Evolutionary conservation across 2,113 vertebrate species (phyloP).

Genomic region (Geococcyx californianus): DNA sequence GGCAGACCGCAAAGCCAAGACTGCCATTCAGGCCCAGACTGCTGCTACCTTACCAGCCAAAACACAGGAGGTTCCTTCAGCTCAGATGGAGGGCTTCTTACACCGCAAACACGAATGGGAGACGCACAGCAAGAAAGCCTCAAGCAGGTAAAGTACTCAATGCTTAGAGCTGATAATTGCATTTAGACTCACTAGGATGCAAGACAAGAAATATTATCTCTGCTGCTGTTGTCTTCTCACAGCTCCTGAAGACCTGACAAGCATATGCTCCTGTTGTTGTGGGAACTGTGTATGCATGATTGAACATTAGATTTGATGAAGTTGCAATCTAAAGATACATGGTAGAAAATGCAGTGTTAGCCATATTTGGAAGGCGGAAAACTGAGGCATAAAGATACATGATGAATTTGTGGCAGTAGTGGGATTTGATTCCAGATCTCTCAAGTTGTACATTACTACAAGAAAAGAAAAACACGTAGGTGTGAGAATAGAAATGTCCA

Average conservation of each 20-base stretch:
- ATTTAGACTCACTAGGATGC: background rate
- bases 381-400: background rate
- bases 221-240: background rate
- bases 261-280: background rate
- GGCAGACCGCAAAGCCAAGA: constrained; percentile 83
- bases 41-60: constrained; percentile 87
- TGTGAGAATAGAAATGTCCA: constrained; percentile 33
- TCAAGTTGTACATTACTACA: background rate
- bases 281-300: background rate
- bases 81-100: constrained; percentile 89
- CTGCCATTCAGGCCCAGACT: constrained; percentile 81
- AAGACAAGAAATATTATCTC: background rate
- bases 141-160: constrained; percentile 82
- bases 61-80: constrained; percentile 81
- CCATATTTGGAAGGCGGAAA: background rate
- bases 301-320: background rate
- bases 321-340: background rate
- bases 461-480: constrained; percentile 52
- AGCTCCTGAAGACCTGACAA: background rate
- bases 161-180: background rate
- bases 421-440: constrained; percentile 37
- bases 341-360: background rate
- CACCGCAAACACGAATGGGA: constrained; percentile 97
- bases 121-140: constrained; percentile 94
- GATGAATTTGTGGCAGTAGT: background rate